These are phyloP conservation scores for Penaeus vannamei DNA, from an alignment of 1,140 invertebrate species.

Conservation along the genomic window DNA sequence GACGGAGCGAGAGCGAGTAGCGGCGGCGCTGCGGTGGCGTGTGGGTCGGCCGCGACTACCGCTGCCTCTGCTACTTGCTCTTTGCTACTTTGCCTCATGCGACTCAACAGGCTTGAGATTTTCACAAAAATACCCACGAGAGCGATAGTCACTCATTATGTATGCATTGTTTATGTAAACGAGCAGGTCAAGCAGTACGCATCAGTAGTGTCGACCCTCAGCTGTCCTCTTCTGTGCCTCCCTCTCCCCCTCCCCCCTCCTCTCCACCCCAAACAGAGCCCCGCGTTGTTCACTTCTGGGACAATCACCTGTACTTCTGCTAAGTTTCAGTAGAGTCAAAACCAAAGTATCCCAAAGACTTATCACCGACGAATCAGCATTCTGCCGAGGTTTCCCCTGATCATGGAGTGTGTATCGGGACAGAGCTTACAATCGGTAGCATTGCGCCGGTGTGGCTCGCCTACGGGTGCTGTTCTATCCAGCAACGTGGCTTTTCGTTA, in stretches of 20 bases:
- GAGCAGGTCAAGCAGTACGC: neutral
- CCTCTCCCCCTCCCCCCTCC: slow-evolving; percentile 40
- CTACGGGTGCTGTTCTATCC: no score
- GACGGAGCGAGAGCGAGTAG: slow-evolving; percentile 59
- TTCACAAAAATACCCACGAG: neutral
- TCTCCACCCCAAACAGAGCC: neutral
- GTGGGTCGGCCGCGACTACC: slow-evolving; percentile 56
- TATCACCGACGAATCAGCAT: no score
- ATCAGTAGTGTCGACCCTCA: slow-evolving; percentile 22
- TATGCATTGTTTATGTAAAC: slow-evolving; percentile 6
- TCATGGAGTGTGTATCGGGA: no score
- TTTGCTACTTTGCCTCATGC: slow-evolving; percentile 37
- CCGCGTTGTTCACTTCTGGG: neutral
- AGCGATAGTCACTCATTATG: neutral
- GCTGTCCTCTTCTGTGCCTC: slow-evolving; percentile 56
- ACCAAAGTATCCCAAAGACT: no score
- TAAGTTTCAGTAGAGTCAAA: neutral
- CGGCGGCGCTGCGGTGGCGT: slow-evolving; percentile 63
- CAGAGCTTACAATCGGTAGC: no score
- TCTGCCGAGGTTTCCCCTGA: no score
- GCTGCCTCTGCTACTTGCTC: slow-evolving; percentile 27
- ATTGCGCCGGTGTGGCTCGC: no score
- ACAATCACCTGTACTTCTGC: neutral
- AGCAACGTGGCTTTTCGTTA: no score
- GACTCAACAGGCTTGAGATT: neutral